Evolutionary conservation across 2,888 invertebrate genomes (phyloP).

Genomic region (Melikaiella ostensackeni): DNA sequence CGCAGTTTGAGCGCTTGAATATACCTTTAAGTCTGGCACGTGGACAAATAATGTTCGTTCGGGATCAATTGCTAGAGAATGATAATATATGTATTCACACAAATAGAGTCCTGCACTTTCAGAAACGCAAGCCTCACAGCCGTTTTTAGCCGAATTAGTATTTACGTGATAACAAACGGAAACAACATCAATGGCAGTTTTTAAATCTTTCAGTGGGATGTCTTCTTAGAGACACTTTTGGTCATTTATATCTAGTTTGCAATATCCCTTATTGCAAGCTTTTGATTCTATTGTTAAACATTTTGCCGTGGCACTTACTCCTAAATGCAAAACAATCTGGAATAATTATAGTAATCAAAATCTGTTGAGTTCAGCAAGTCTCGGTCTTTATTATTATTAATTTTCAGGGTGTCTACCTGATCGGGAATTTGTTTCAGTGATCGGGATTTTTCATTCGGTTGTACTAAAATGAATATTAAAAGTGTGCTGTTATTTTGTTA

Average conservation of each 20-base stretch:
- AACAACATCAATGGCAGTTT: conserved; percentile 80
- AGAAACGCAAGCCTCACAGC: conserved; percentile 78
- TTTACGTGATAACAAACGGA: conserved; percentile 80
- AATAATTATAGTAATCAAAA: conserved; percentile 62
- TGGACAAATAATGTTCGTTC: conserved; percentile 86
- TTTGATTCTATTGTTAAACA: conserved; percentile 84
- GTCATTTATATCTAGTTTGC: conserved; percentile 76
- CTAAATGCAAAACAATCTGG: conserved; percentile 89
- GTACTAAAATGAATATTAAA: no score
- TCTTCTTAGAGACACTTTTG: conserved; percentile 76
- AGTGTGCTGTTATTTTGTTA: no score
- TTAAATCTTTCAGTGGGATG: conserved; percentile 78
- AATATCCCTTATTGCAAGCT: conserved; percentile 83
- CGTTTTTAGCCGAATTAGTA: conserved; percentile 68
- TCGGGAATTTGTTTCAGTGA: no score
- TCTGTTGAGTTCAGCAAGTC: neutral
- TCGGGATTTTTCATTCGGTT: no score
- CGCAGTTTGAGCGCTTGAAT: conserved; percentile 81
- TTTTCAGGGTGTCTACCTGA: no score
- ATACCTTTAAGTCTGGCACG: conserved; percentile 85
- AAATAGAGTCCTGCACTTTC: conserved; percentile 86
- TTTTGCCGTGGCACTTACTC: conserved; percentile 83
- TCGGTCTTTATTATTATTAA: no score
- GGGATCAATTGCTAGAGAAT: conserved; percentile 83
- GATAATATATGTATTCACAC: conserved; percentile 90